Evolutionary conservation across 1,140 invertebrate species (phyloP).

Genomic region (Nylanderia fulva): DNA sequence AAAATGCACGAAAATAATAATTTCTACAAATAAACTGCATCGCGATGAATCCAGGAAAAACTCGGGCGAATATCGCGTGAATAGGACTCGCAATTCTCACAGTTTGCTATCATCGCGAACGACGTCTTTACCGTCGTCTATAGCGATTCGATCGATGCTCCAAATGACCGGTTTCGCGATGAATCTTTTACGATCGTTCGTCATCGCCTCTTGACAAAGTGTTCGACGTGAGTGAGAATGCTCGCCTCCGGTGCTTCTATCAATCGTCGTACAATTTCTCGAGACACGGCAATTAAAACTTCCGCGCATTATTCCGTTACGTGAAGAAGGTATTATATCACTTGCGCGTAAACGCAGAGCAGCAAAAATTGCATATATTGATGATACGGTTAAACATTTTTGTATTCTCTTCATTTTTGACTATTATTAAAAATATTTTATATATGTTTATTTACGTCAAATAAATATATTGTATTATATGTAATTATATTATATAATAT

Average conservation of each 20-base stretch:
- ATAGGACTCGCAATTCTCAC: slow-evolving; percentile 14
- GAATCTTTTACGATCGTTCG: slow-evolving; percentile 60
- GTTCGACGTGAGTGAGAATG: slow-evolving; percentile 17
- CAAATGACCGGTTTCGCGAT: slow-evolving; percentile 52
- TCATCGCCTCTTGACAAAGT: slow-evolving; percentile 40
- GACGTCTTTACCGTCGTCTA: slow-evolving; percentile 42
- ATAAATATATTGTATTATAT: background rate
- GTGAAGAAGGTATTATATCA: background rate
- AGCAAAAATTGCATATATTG: background rate
- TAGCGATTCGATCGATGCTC: slow-evolving; percentile 58
- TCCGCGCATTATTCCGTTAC: slow-evolving; percentile 20
- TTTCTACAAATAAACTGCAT: background rate
- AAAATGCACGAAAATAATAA: background rate
- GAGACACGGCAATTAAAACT: slow-evolving; percentile 48
- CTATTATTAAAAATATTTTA: background rate
- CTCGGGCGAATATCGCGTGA: background rate
- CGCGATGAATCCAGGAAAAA: background rate
- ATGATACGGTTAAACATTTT: background rate
- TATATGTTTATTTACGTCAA: background rate
- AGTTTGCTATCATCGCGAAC: background rate
- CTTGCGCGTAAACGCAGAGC: background rate
- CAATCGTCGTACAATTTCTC: slow-evolving; percentile 31
- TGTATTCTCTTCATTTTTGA: background rate
- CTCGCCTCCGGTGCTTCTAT: slow-evolving; percentile 14
- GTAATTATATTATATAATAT: too few relatives aligned